Conservation (phyloP, 2,888 invertebrate genomes). For the Eulithis prunata region DNA sequence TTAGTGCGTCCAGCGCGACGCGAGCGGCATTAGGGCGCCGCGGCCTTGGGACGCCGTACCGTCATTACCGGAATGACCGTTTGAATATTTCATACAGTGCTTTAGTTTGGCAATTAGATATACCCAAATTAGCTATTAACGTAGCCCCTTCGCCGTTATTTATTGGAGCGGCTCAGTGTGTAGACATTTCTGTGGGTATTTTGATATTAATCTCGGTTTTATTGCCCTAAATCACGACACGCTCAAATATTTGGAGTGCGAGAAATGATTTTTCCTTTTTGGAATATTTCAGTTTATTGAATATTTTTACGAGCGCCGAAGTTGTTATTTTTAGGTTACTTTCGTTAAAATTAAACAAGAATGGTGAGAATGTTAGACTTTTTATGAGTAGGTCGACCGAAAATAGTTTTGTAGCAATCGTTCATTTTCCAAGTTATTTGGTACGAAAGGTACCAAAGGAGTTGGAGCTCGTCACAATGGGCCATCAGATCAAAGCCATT, state of each 20-base stretch:
- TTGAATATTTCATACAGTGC: slow-evolving; percentile 43
- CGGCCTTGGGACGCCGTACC: slow-evolving; percentile 22
- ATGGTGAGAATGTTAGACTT: slow-evolving; percentile 6
- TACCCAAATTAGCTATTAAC: slow-evolving; percentile 43
- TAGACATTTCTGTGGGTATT: slow-evolving; percentile 42
- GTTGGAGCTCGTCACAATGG: not conserved
- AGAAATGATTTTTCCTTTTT: slow-evolving; percentile 23
- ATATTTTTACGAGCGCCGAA: slow-evolving; percentile 1
- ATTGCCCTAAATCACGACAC: slow-evolving; percentile 41
- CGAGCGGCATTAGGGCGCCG: not conserved
- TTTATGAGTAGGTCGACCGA: not conserved
- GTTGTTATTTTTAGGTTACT: not conserved
- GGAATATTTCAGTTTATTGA: slow-evolving; percentile 17
- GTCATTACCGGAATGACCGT: slow-evolving; percentile 38
- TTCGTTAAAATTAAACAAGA: not conserved
- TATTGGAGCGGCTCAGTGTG: slow-evolving; percentile 34
- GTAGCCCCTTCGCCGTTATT: slow-evolving; percentile 40
- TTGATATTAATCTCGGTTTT: slow-evolving; percentile 44
- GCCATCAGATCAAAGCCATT: slow-evolving; percentile 14
- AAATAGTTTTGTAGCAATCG: slow-evolving; percentile 1
- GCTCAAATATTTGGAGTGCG: slow-evolving; percentile 28
- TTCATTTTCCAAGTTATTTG: slow-evolving; percentile 8
- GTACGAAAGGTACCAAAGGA: no score
- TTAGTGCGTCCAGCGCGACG: slow-evolving; percentile 20
- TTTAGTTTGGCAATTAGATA: slow-evolving; percentile 46